These are phyloP conservation scores for Campoletis raptor DNA, from an alignment of 2,888 invertebrate genomes.

Conservation along the genomic window DNA sequence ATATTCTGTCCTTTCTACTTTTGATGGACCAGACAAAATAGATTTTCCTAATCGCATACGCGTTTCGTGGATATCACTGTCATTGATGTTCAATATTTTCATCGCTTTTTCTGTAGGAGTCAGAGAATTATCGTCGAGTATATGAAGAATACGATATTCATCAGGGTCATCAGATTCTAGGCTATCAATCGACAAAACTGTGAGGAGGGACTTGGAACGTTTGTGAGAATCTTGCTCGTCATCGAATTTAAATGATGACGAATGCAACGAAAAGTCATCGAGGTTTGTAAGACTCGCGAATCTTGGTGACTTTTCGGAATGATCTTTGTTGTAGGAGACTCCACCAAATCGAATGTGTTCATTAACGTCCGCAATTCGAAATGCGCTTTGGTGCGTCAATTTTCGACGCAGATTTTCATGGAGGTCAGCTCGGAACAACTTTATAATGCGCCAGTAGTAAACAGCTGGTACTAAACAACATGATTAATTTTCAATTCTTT, in stretches of 20 bases:
- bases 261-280: conserved; percentile 48
- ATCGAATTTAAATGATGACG: conserved; percentile 31
- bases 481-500: background rate
- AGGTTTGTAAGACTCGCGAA: conserved; percentile 70
- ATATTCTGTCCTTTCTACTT: conserved; percentile 16
- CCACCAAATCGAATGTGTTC: conserved; percentile 42
- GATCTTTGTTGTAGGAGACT: conserved; percentile 27
- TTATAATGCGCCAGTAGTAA: conserved; percentile 77
- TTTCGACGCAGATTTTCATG: conserved; percentile 61
- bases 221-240: conserved; percentile 42
- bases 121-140: conserved; percentile 63
- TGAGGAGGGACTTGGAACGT: conserved; percentile 71
- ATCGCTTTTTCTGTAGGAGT: conserved; percentile 74
- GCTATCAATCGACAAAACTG: conserved; percentile 68
- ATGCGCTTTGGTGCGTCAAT: conserved; percentile 18
- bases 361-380: background rate
- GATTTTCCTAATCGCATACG: conserved; percentile 48
- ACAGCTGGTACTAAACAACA: conserved; percentile 71
- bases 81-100: conserved; percentile 73
- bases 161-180: conserved; percentile 66
- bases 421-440: conserved; percentile 73
- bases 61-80: conserved; percentile 69
- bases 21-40: background rate
- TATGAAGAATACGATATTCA: conserved; percentile 53
- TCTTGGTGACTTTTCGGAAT: conserved; percentile 47